Base-by-base conservation (phyloP, 92 coral and sea anemone species). In the Epizoanthus illoricatus region DNA sequence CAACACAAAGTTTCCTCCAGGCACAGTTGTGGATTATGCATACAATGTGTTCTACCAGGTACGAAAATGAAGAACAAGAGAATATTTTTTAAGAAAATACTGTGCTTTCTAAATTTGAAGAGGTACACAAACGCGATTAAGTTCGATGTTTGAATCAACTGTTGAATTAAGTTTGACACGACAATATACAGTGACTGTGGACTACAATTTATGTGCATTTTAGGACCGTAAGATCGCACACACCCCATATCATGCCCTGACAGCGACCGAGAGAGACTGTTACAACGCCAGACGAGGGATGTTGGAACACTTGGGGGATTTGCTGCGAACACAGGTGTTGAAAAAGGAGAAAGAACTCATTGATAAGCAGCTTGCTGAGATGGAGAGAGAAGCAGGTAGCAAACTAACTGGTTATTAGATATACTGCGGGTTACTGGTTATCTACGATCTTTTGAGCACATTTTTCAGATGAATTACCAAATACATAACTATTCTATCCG, bases 151-250 rank as follows among this genome's bases (percentile, higher is more conserved):
- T 4, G 55, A 49, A 49, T 49, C 55, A 49, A 49, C 1, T 5
- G 55, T 49, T 5, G 47, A 42, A 42, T 42, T 42, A 42, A 42
- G 4, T 43, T 4, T 43, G 6, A 5, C 5, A 43, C 7, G 7
- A 4, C 49, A 43, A 5, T 7, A 4, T 0, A 5, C 52, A 45
- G 8, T 45, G 8, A 45, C 52, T 45, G 52, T 5, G 49, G 7
- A 45, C 10, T 45, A 45, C 52, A 45, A 10, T 87, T 17, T 24
- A 4, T 45, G 41, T 49, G 20, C 1, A 75, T 54, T 59, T 15
- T 79, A 97, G 99, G 99, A 97, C 88, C 98, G 98, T 73, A 93
- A 92, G 88, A 93, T 97, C 66, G 99, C 99, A 17, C 99, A 97
- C 64, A 97, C 99, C 0, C 98, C 99, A 7, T 97, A 97, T 87